phyloP scores from a whole-genome alignment of 2,888 invertebrate genomes.

The Orgyia antiqua region DNA sequence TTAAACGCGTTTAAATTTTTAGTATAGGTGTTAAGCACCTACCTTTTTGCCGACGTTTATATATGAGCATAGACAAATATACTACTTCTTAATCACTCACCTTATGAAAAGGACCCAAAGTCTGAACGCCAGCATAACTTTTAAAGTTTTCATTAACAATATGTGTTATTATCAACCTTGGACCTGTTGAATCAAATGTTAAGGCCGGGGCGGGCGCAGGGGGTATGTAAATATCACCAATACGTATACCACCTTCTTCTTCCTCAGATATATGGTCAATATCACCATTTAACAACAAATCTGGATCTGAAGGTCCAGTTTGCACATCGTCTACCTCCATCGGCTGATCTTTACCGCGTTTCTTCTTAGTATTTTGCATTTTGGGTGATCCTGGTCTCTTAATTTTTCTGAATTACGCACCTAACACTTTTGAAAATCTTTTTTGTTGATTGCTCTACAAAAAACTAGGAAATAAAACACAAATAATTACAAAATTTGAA shows the following conservation, averaged over 20 bases:
- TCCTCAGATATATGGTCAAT: slow-evolving; percentile 71
- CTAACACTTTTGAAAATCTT: neutral
- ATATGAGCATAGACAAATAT: too few relatives aligned
- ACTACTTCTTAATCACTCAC: too few relatives aligned
- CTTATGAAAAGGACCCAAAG: slow-evolving; percentile 97
- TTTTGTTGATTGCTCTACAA: too few relatives aligned
- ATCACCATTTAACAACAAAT: slow-evolving; percentile 35
- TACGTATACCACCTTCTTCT: slow-evolving; percentile 84
- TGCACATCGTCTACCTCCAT: slow-evolving; percentile 59
- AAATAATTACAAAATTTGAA: slow-evolving; percentile 1
- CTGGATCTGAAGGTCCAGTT: slow-evolving; percentile 20
- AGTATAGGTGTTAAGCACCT: too few relatives aligned
- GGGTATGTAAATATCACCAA: slow-evolving; percentile 92
- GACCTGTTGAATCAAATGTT: slow-evolving; percentile 85
- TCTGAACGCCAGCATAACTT: slow-evolving; percentile 92
- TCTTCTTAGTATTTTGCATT: slow-evolving; percentile 51
- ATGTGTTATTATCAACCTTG: slow-evolving; percentile 92
- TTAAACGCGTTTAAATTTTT: too few relatives aligned
- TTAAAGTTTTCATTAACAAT: slow-evolving; percentile 97
- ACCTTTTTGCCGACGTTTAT: too few relatives aligned
- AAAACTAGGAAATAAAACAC: neutral
- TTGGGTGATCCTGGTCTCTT: neutral
- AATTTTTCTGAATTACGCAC: neutral
- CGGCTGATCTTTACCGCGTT: slow-evolving; percentile 44
- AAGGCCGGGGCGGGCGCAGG: slow-evolving; percentile 84